Base-by-base conservation (phyloP, 2,888 invertebrate species). In the Cephalotes varians region DNA sequence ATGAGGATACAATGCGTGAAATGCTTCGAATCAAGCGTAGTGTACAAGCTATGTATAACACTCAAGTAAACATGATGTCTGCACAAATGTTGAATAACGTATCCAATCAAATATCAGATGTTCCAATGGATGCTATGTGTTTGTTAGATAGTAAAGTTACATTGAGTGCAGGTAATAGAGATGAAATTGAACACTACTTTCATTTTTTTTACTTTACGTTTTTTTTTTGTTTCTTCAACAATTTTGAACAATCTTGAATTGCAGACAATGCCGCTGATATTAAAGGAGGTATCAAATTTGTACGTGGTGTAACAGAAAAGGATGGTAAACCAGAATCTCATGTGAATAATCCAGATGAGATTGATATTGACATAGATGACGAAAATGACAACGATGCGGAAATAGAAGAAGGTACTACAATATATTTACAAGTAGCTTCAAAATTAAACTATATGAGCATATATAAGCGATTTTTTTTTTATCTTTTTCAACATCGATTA, bases 61-160 rank as follows among this genome's bases (percentile, higher is more conserved):
- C 99, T 0, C 99, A 99, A 95, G 96, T 97, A n/a, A 99, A 99
- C 94, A 99, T 99, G 98, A 99, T 99, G 99, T 98, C 99, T 18
- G 99, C 99, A 0, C 99, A 99, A 95, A 99, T 99, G 97, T 95
- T 99, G 90, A 98, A 97, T 91, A 97, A 97, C 28, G 96, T 96
- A 56, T 95, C 96, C 25, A 96, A 96, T 90, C 95, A 97, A 85
- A 97, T 97, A 44, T 97, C 97, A 49, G 97, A 97, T 44, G 96
- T 96, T 90, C 88, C 93, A 4, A 96, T 97, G 91, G 98, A 98
- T 95, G 98, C 98, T 10, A 98, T 98, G 98, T 96, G 98, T 90
- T 95, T 98, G 95, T 94, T 98, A 74, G 98, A 98, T 94, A 98
- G 97, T 2, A 97, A 97, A 95, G 98, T 97, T 60, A 96, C 96